Evolutionary conservation across 1,140 invertebrate species (phyloP).

Genomic region (Rhizoglyphus robini): DNA sequence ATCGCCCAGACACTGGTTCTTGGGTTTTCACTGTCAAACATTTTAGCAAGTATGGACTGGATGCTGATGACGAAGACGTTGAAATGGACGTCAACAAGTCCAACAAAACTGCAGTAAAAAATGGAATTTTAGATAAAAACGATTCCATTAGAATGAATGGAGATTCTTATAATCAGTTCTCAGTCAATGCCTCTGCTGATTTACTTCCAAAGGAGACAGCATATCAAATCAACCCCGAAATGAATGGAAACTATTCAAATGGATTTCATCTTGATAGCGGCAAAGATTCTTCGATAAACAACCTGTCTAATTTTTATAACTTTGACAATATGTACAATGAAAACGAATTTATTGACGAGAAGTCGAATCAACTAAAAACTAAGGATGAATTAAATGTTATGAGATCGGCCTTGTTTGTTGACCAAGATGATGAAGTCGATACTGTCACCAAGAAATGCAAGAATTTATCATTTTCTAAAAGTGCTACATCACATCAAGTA

Average conservation of each 20-base stretch:
- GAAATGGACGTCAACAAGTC: constrained; percentile 30
- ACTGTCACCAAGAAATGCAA: constrained; percentile 1
- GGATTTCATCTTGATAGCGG: not conserved
- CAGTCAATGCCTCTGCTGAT: too few relatives aligned
- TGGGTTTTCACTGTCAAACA: constrained; percentile 65
- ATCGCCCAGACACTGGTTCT: constrained; percentile 81
- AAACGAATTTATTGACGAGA: not conserved
- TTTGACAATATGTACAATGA: constrained; percentile 10
- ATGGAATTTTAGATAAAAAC: not conserved
- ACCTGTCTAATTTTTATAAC: not conserved
- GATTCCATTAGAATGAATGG: not conserved
- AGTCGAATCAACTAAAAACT: not conserved
- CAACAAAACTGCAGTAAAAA: not conserved
- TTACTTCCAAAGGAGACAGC: too few relatives aligned
- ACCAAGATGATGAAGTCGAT: constrained; percentile 13
- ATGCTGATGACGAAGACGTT: constrained; percentile 75
- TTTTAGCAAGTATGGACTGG: constrained; percentile 65
- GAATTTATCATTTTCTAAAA: constrained; percentile 4
- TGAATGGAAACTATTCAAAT: too few relatives aligned
- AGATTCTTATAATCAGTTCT: not conserved
- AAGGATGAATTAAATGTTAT: constrained; percentile 13
- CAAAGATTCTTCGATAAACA: too few relatives aligned
- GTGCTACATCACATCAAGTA: not conserved
- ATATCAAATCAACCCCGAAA: too few relatives aligned
- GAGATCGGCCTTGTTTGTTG: constrained; percentile 19